Evolutionary conservation across 35 echinoderm and acorn worm genomes (phyloP).

Genomic region (Strongylocentrotus purpuratus): DNA sequence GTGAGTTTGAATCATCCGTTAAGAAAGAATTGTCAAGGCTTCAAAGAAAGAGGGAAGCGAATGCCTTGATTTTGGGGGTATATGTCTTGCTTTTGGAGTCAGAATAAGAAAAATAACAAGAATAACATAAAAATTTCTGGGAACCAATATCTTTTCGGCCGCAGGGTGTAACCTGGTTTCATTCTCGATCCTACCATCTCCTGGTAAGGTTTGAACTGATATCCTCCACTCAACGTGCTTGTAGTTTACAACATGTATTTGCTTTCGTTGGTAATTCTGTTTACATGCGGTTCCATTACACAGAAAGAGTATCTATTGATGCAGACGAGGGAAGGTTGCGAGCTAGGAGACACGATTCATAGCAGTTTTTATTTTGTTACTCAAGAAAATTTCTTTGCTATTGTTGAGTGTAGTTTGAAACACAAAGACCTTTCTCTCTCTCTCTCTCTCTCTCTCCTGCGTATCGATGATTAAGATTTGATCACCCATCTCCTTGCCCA

Average conservation of each 20-base stretch:
- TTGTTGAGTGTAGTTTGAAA: background rate
- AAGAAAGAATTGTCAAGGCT: background rate
- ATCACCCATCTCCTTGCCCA: slow-evolving; percentile 8
- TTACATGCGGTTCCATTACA: too few relatives aligned
- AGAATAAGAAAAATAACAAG: background rate
- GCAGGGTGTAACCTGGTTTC: background rate
- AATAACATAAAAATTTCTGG: background rate
- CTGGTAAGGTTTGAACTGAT: too few relatives aligned
- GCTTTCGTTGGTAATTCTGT: background rate
- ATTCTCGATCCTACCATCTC: too few relatives aligned
- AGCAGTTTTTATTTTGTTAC: background rate
- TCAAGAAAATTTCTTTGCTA: background rate
- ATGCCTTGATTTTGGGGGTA: background rate
- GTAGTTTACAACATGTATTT: background rate
- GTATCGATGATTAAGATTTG: background rate
- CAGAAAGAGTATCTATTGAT: too few relatives aligned
- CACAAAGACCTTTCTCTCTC: background rate
- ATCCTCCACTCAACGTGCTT: too few relatives aligned
- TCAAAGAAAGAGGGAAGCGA: background rate
- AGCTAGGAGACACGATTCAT: too few relatives aligned
- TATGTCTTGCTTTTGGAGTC: background rate
- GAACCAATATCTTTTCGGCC: background rate
- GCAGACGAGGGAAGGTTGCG: too few relatives aligned
- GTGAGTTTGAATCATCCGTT: background rate
- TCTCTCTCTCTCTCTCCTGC: background rate